Percentiles rank a stretch among this genome's conserved stretches.
These are phyloP conservation scores for Cecropterus lyciades DNA, from an alignment of 1,140 invertebrate species.

Conservation along the genomic window DNA sequence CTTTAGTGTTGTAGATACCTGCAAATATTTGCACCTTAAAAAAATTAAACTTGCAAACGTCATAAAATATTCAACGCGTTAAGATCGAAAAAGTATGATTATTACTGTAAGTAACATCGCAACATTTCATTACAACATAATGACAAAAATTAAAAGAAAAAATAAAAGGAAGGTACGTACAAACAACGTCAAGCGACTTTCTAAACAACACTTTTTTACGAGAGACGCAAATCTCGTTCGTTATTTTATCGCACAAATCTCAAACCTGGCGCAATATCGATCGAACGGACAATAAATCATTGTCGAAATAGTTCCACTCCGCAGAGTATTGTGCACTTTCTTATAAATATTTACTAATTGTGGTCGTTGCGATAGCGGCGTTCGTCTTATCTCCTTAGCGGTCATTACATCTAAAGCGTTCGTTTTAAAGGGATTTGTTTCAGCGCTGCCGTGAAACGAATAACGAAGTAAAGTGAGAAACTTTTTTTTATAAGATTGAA, in stretches of 20 bases:
- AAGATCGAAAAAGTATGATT: neutral
- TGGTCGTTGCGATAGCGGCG: constrained; percentile 42
- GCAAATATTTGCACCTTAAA: neutral
- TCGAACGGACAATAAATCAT: constrained; percentile 52
- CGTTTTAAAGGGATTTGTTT: neutral
- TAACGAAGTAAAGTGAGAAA: neutral
- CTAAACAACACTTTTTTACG: constrained; percentile 35
- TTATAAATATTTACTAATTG: constrained; percentile 68
- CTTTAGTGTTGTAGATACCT: too few relatives aligned
- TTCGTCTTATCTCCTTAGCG: constrained; percentile 46
- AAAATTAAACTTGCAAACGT: neutral
- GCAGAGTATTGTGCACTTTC: constrained; percentile 50
- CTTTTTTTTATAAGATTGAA: too few relatives aligned
- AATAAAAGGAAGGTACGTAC: constrained; percentile 11
- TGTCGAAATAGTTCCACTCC: constrained; percentile 48
- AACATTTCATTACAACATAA: constrained; percentile 14
- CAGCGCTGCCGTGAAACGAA: neutral
- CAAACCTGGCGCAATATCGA: constrained; percentile 34
- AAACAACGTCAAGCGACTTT: constrained; percentile 24
- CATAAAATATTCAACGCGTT: neutral
- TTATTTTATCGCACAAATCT: constrained; percentile 40
- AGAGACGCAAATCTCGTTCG: constrained; percentile 30
- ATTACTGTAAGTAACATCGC: constrained; percentile 11
- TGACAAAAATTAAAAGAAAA: constrained; percentile 27
- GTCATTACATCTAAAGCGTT: constrained; percentile 27